Evolutionary conservation across 2,888 invertebrate species (phyloP), one percentile per base, ranked within the genome.

Genomic region (Himalopsyche japonica): DNA sequence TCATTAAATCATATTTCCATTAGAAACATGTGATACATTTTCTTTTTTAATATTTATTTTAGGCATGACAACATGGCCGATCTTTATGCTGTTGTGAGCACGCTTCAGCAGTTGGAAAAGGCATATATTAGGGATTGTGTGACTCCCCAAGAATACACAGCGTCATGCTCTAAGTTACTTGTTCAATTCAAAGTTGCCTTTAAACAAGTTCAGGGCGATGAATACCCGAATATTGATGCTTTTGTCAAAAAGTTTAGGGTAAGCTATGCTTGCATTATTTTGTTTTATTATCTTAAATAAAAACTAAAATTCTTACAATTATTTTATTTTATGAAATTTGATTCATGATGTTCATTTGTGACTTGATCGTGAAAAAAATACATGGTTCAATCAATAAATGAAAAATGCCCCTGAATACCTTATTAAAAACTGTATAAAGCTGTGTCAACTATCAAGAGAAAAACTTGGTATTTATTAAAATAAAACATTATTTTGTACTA

Each of bases 171-270:
- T 86, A 97, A 99, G 89, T 93, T 99, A 85, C 93, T 99, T 0
- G 98, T 98, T 0, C 99, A 99, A 91, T 99, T 97, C 90, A 97
- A 98, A 90, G 98, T 99, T 8, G 98, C 99, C 0, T 98, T 99
- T 91, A 97, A 98, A 89, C 98, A 99, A 92, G 98, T 99, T 4
- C 97, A 98, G 89, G 95, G 96, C 5, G 97, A 97, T 89, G 98
- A 98, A 88, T 98, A 97, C 89, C 96, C 97, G 0, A 96, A 95
- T 7, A 95, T 99, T 49, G 98, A 99, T 89, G 93, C 95, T 0
- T 99, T 99, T 90, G 97, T 98, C 47, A 96, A 95, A 88, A 98
- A 97, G 89, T 99, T 95, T 89, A 93, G 96, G 89, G 96, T 96
- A 89, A 90, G 93, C 27, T n/a, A 24, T 15, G 12, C 30, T n/a